Evolutionary conservation across 2,888 invertebrate species (phyloP), one percentile per base, ranked within the genome.

Genomic region (Tryphoninae sp.): DNA sequence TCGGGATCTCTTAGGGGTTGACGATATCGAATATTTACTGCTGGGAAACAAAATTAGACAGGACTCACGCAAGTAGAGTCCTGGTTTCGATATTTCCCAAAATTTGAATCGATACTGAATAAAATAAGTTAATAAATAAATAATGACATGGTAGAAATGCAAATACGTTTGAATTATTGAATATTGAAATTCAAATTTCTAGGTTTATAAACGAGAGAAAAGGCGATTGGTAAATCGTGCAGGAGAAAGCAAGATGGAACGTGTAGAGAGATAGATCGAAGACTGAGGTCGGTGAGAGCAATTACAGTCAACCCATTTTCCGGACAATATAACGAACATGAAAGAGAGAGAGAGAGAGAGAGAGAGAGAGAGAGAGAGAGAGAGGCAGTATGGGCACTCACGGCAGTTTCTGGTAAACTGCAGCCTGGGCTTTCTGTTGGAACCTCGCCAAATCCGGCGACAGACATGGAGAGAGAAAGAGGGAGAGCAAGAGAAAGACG

Each of bases 231-330:
- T 45, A 45, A 45, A 45, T 45, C 45, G 45, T 9, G 2, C 3
- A 13, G 45, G 45, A 45, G 11, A 13, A 3, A 45, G 45, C 9
- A 45, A 7, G 13, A 45, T 45, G 45, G 45, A 13, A 45, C 59
- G n/a, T 45, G 13, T 45, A 9, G 45, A 9, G 45, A 45, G 45
- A 45, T 33, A 33, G 45, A 13, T 45, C 45, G 13, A 45, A 45
- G 45, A 45, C 11, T 78, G 45, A 68, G 55, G 59, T 79, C 53
- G 58, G 81, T 78, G 73, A 83, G 88, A 82, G 89, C 89, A 90
- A 90, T 91, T 90, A 90, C 87, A 88, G 87, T 86, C 90, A 90
- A 90, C 90, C 90, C 87, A 90, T 91, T 90, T 91, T 89, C 89
- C 89, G 86, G 88, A 90, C 90, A 89, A 91, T 82, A 77, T 91